These are phyloP conservation scores for Latrodectus hesperus DNA, from an alignment of 2,888 invertebrate species.

Conservation along the genomic window DNA sequence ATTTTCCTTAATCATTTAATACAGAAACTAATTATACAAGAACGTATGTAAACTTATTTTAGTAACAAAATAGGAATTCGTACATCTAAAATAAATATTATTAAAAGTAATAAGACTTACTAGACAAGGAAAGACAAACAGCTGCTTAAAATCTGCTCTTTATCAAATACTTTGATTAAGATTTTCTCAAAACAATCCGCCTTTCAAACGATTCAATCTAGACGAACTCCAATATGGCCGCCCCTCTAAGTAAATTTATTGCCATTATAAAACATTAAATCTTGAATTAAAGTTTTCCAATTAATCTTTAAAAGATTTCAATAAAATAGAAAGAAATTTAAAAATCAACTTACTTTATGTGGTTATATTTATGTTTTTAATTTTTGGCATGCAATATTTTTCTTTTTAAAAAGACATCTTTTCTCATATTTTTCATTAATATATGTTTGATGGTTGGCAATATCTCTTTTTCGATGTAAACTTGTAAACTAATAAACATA, in stretches of 20 bases:
- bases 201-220: conserved; percentile 36
- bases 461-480: too few species aligned
- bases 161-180: background rate
- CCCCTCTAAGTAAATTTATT: conserved; percentile 25
- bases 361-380: too few species aligned
- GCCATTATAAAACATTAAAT: background rate
- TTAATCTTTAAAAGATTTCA: too few species aligned
- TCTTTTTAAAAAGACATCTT: too few species aligned
- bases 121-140: background rate
- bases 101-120: background rate
- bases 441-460: too few species aligned
- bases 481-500: too few species aligned
- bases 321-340: too few species aligned
- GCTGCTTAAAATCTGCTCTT: background rate
- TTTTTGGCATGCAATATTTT: too few species aligned
- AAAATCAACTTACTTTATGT: too few species aligned
- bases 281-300: too few species aligned
- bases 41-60: conserved; percentile 16
- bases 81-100: background rate
- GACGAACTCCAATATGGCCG: conserved; percentile 59
- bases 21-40: conserved; percentile 33
- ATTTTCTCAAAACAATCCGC: conserved; percentile 10
- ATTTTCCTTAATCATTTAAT: conserved; percentile 37
- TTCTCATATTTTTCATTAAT: too few species aligned
- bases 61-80: background rate